Evolutionary conservation across 2,113 vertebrate species (phyloP).

Genomic region (Xiphorhynchus elegans): DNA sequence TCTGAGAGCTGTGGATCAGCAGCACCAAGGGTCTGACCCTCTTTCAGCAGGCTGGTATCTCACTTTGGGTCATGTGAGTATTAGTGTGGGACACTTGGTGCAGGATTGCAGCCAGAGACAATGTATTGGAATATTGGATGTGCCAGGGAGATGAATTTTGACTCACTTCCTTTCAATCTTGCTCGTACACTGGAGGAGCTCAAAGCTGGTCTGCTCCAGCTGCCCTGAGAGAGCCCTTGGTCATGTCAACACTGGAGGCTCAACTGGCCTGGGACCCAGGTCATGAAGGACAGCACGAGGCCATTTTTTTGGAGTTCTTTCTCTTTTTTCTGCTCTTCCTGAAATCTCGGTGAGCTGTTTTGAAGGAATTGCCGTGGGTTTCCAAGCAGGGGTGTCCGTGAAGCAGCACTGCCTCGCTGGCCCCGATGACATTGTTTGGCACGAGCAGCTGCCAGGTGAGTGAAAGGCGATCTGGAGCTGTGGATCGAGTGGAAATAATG

Average conservation of each 20-base stretch:
- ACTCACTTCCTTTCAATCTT: not conserved
- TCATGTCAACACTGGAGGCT: not conserved
- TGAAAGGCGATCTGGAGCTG: slow-evolving; percentile 45
- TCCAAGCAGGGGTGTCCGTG: not conserved
- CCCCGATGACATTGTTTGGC: slow-evolving; percentile 14
- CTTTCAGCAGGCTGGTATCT: not conserved
- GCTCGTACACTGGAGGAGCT: not conserved
- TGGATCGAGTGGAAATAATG: slow-evolving; percentile 49
- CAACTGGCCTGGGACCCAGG: not conserved
- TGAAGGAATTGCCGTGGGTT: not conserved
- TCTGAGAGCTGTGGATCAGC: not conserved
- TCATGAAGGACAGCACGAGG: not conserved
- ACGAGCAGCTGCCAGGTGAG: slow-evolving; percentile 49
- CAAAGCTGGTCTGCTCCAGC: not conserved
- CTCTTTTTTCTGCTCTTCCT: not conserved
- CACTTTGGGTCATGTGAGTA: not conserved
- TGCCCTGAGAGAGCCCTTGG: not conserved
- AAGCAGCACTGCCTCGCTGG: not conserved
- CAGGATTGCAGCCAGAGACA: not conserved
- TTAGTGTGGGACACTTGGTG: not conserved
- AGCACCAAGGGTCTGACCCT: not conserved
- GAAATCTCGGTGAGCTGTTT: not conserved
- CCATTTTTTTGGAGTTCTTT: not conserved
- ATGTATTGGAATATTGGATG: not conserved
- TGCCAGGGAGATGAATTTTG: not conserved